A percentile compares a stretch with the other conserved stretches of the same genome.
Evolutionary conservation across 2,888 invertebrate species (phyloP).

Genomic region (Cantharis nigra): DNA sequence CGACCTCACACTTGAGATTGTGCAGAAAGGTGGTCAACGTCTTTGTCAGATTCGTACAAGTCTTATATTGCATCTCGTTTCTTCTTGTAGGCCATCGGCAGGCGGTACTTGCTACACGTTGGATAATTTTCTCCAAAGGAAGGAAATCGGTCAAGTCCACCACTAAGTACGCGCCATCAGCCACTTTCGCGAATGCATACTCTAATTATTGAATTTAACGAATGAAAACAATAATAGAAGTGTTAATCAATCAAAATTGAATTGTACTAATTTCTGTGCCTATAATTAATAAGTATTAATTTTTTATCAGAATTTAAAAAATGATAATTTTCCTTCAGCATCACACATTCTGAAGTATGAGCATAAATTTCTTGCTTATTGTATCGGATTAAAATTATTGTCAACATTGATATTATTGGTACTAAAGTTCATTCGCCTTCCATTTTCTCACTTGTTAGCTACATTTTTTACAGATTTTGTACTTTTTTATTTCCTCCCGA

Average conservation of each 20-base stretch:
- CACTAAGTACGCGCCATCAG: conserved; percentile 11
- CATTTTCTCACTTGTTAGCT: background rate
- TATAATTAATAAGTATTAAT: too few relatives aligned
- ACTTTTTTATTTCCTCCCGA: background rate
- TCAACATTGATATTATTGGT: too few relatives aligned
- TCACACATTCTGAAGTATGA: background rate
- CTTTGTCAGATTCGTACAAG: background rate
- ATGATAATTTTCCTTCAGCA: background rate
- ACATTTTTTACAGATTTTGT: background rate
- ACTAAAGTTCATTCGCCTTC: background rate
- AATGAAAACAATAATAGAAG: background rate
- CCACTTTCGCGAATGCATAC: conserved; percentile 25
- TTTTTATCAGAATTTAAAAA: background rate
- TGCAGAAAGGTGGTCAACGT: conserved; percentile 3
- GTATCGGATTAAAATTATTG: background rate
- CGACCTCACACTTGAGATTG: background rate
- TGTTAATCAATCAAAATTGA: background rate
- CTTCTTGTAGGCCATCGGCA: conserved; percentile 19
- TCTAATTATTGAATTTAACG: background rate
- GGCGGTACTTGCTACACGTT: conserved; percentile 26
- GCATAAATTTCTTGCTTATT: background rate
- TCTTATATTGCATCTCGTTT: conserved; percentile 2
- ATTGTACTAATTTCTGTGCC: background rate
- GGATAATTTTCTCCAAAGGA: conserved; percentile 18
- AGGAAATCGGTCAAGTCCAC: conserved; percentile 28